Evolutionary conservation across 2,888 invertebrate species (phyloP), one percentile per base, ranked within the genome.

Genomic region (Megastigmus dorsalis): DNA sequence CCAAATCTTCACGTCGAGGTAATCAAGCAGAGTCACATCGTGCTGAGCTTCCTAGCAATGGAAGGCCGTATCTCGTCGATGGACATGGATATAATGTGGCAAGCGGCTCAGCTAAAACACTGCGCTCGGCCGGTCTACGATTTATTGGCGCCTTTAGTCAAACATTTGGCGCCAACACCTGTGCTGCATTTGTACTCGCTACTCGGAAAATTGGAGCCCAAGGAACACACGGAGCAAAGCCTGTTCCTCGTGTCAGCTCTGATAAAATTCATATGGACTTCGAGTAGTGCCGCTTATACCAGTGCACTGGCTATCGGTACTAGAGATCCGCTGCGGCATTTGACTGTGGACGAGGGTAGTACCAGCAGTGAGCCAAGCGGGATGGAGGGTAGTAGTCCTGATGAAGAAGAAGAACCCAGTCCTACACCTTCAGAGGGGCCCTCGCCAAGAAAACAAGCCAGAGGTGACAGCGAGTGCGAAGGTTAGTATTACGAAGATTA

Each of bases 1-100:
- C 98, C 98, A 33, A 98, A 98, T 90, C 90, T 97, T 79, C 98
- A 98, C 89, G 97, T 97, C 45, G 98, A 98, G 92, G 95, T 95
- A 84, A 96, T 98, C 77, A 98, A 98, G 86, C 97, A 97, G 87
- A 96, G 97, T 79, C 97, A 97, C 88, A 93, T 97, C 82, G 95
- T 97, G 77, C 89, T 97, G 59, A 97, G 96, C 88, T 97, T 97
- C 88, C 90, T 98, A 77, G 97, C 97, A 0, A 95, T 97, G 89
- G 97, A 97, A 88, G 95, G 95, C 45, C 92, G 95, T 79, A 94
- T 98, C 43, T 95, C 95, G 0, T 94, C 95, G 70, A 96, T 96
- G 72, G 97, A 98, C 82, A 93, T 98, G 80, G 96, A 97, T 85
- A 91, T 95, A 43, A 96, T 98, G 78, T 98, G 97, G 97, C 95